Percentiles rank a stretch among this genome's conserved stretches.
Conservation (phyloP, 1,140 invertebrate species). For the Diachasmimorpha longicaudata region DNA sequence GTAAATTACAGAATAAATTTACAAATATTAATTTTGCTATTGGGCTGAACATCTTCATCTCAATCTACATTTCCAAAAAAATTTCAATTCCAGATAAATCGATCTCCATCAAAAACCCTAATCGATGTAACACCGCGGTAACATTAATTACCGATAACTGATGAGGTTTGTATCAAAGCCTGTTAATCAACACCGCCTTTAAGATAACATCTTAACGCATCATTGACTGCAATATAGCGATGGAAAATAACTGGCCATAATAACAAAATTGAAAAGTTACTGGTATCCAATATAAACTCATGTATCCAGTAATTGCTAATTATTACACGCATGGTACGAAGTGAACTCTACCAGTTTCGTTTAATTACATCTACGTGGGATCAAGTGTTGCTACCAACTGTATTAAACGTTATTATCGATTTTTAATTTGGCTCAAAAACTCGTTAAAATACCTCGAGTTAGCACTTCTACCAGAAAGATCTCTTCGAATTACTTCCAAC, state of each 20-base stretch:
- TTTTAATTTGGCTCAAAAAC: not conserved
- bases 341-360: not conserved
- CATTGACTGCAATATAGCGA: not conserved
- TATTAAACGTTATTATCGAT: not conserved
- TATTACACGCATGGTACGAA: not conserved
- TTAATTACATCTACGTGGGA: not conserved
- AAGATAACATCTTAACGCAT: constrained; percentile 21
- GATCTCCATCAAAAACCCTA: not conserved
- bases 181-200: constrained; percentile 3
- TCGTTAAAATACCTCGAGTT: constrained; percentile 3
- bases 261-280: not conserved
- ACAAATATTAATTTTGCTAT: too few relatives aligned
- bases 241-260: not conserved
- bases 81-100: not conserved
- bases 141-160: constrained; percentile 4
- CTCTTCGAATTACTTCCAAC: not conserved
- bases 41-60: too few relatives aligned
- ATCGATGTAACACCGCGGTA: not conserved
- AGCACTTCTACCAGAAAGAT: not conserved
- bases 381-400: not conserved
- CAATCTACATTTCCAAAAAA: too few relatives aligned
- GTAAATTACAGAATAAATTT: too few relatives aligned
- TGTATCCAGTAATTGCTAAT: not conserved
- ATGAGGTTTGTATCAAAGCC: not conserved
- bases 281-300: not conserved